phyloP scores from a whole-genome alignment of 2,888 invertebrate genomes.

The Megamerina dolium region DNA sequence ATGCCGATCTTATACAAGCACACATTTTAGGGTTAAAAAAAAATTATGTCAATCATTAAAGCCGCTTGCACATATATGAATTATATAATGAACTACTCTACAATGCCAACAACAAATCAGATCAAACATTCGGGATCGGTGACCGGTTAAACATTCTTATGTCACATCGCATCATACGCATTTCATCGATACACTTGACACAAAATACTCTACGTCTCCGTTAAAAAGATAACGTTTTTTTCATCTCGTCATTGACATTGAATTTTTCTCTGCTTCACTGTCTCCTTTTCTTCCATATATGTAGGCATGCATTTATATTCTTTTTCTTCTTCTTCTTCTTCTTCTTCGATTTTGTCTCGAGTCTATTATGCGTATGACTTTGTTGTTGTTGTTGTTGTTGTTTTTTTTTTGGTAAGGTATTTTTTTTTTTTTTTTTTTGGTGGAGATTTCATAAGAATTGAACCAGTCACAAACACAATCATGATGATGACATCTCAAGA shows the following conservation, averaged over 20 bases:
- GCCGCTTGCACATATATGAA: too few species aligned
- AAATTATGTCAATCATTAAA: too few species aligned
- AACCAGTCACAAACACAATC: constrained; percentile 20
- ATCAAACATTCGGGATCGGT: too few species aligned
- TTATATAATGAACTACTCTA: not conserved
- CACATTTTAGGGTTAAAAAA: too few species aligned
- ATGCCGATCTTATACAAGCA: too few species aligned
- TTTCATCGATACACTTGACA: constrained; percentile 16
- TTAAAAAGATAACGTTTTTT: too few species aligned
- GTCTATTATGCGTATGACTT: constrained; percentile 17
- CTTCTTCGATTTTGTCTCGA: constrained; percentile 10
- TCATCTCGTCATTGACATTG: constrained; percentile 24
- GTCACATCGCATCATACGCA: constrained; percentile 13
- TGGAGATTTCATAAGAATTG: constrained; percentile 23
- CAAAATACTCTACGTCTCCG: too few species aligned
- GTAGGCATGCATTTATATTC: not conserved
- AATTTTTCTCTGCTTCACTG: constrained; percentile 18
- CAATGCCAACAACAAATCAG: constrained; percentile 6
- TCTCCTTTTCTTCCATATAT: too few species aligned
- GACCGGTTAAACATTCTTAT: too few species aligned
- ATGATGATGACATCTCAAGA: constrained; percentile 22
- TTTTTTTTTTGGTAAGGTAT: constrained; percentile 17
- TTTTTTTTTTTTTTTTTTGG: constrained; percentile 9
- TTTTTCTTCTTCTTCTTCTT: constrained; percentile 11
- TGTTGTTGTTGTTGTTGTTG: constrained; percentile 20